Conservation (phyloP, 1,140 invertebrate genomes). For the Steinernema khuongi region DNA sequence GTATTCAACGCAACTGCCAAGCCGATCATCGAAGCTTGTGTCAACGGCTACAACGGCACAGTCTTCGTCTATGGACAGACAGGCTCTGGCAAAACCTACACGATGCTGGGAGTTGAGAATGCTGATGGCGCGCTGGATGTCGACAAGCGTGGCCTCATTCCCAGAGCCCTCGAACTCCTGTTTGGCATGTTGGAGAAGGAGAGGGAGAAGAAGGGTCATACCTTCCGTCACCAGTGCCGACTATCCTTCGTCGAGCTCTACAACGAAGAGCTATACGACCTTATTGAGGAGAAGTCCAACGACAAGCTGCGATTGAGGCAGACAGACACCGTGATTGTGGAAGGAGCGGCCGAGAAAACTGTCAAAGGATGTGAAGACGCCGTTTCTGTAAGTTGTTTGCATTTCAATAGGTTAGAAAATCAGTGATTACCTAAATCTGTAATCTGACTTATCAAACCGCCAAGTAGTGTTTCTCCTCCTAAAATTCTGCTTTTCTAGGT, state of each 20-base stretch:
- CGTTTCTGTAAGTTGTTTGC: slow-evolving; percentile 50
- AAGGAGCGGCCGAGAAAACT: slow-evolving; percentile 56
- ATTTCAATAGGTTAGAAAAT: background rate
- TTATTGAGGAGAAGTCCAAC: slow-evolving; percentile 59
- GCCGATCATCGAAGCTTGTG: slow-evolving; percentile 59
- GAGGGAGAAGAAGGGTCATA: slow-evolving; percentile 43
- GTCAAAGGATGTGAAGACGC: slow-evolving; percentile 57
- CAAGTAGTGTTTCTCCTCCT: slow-evolving; percentile 69
- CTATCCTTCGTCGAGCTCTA: slow-evolving; percentile 63
- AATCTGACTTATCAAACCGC: too few relatives aligned
- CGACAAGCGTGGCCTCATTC: slow-evolving; percentile 68
- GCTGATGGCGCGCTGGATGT: slow-evolving; percentile 59
- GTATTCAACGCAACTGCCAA: slow-evolving; percentile 59
- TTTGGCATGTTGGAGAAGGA: slow-evolving; percentile 63
- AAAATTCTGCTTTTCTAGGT: slow-evolving; percentile 57
- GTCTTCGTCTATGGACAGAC: slow-evolving; percentile 73
- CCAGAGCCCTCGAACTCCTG: slow-evolving; percentile 72
- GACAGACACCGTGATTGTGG: slow-evolving; percentile 57
- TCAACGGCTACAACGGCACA: slow-evolving; percentile 61
- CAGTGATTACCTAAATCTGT: too few relatives aligned
- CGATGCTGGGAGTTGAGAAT: slow-evolving; percentile 65
- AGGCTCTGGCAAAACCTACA: slow-evolving; percentile 80
- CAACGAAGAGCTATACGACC: slow-evolving; percentile 62
- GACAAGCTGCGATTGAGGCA: slow-evolving; percentile 65
- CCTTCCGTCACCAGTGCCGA: slow-evolving; percentile 57